phyloP scores from a whole-genome alignment of 1,140 invertebrate genomes.

The Drosophila murphyi region DNA sequence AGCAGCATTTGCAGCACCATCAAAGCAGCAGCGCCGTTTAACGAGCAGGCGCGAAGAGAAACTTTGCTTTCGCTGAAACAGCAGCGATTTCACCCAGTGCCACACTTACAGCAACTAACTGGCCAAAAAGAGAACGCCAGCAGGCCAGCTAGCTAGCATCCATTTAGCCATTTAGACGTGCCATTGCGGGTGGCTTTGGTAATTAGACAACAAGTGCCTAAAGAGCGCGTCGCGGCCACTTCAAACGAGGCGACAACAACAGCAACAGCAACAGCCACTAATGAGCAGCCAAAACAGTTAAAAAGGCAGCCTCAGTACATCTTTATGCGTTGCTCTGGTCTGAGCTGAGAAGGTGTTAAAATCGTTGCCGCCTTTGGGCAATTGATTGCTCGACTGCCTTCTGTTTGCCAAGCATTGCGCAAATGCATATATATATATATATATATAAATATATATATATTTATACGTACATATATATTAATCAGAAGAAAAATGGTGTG shows the following conservation, averaged over 20 bases:
- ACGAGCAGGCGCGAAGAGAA: constrained; percentile 68
- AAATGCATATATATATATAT: constrained; percentile 54
- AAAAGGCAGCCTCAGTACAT: constrained; percentile 22
- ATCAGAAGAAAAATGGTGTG: constrained; percentile 71
- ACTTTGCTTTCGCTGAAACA: constrained; percentile 67
- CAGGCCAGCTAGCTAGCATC: too few species aligned
- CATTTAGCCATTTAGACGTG: constrained; percentile 53
- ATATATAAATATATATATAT: constrained; percentile 52
- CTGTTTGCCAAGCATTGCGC: constrained; percentile 26
- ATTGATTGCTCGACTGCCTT: constrained; percentile 53
- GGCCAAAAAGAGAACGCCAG: constrained; percentile 45
- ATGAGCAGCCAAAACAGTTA: constrained; percentile 49
- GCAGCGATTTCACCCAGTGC: constrained; percentile 76
- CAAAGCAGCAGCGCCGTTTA: constrained; percentile 54
- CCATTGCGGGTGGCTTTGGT: constrained; percentile 73
- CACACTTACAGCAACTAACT: constrained; percentile 63
- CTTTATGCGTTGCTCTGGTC: not conserved
- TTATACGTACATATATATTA: constrained; percentile 52
- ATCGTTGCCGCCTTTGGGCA: constrained; percentile 64
- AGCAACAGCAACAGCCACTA: constrained; percentile 33
- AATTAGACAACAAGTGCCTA: constrained; percentile 80
- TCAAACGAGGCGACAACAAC: constrained; percentile 53
- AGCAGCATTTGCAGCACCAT: constrained; percentile 19
- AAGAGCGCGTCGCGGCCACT: constrained; percentile 48
- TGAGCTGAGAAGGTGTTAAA: constrained; percentile 66